Percentiles rank a stretch among this genome's conserved stretches.
Evolutionary conservation across 2,797 vertebrate genomes (phyloP).

Genomic region (Gymnocypris eckloni): DNA sequence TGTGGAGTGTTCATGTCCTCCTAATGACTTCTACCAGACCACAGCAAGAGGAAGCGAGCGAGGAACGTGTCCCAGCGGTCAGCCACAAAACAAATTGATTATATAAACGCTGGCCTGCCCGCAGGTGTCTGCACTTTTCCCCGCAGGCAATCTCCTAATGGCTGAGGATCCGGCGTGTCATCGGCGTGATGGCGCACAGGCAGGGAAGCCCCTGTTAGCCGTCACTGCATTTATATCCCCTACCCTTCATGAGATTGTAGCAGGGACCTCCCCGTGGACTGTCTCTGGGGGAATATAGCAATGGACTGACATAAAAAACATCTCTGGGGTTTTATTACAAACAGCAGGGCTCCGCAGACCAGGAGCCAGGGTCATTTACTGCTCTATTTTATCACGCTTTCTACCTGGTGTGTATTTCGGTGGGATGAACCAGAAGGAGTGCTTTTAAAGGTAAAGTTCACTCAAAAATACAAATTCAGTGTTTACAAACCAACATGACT

Average conservation of each 20-base stretch:
- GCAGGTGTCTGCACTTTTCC: slow-evolving; percentile 66
- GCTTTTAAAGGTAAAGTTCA: neutral
- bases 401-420: neutral
- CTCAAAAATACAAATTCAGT: neutral
- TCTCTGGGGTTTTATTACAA: slow-evolving; percentile 27
- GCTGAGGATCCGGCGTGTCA: slow-evolving; percentile 48
- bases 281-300: slow-evolving; percentile 16
- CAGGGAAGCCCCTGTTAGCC: slow-evolving; percentile 41
- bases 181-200: slow-evolving; percentile 23
- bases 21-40: slow-evolving; percentile 67
- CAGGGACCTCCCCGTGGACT: neutral
- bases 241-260: neutral
- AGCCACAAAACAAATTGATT: slow-evolving; percentile 76
- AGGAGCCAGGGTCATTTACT: neutral
- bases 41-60: slow-evolving; percentile 39
- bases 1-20: slow-evolving; percentile 16
- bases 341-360: neutral
- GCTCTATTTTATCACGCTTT: neutral
- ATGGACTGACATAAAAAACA: slow-evolving; percentile 25
- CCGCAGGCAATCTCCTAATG: slow-evolving; percentile 60
- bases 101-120: slow-evolving; percentile 66
- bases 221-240: slow-evolving; percentile 36
- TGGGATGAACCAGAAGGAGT: neutral
- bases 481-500: neutral
- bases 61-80: slow-evolving; percentile 59